Conservation (phyloP, 2,888 invertebrate genomes). For the Mechanitis mazaeus region DNA sequence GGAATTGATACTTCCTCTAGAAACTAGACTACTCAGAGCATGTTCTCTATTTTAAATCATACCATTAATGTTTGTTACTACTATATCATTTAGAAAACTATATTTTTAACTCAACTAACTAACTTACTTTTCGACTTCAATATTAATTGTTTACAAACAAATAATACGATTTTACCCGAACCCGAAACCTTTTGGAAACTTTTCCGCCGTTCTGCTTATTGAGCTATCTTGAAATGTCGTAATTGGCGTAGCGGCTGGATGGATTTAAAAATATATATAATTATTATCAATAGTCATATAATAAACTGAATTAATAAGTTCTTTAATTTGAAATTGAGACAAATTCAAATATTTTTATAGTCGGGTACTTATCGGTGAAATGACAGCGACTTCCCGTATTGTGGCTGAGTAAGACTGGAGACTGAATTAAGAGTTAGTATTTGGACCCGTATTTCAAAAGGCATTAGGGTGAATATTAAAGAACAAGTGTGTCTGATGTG, state of each 20-base stretch:
- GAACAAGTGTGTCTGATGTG: constrained; percentile 4
- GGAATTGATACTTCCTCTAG: constrained; percentile 33
- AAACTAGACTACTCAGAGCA: constrained; percentile 31
- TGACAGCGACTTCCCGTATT: constrained; percentile 35
- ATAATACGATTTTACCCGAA: no score
- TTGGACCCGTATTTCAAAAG: background rate
- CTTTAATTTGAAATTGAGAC: constrained; percentile 11
- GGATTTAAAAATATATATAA: no score
- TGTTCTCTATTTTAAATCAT: constrained; percentile 30
- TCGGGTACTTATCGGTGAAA: constrained; percentile 24
- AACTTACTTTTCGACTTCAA: no score
- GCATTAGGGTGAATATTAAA: constrained; percentile 15
- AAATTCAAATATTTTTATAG: constrained; percentile 19
- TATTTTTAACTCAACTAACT: background rate
- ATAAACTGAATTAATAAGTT: background rate
- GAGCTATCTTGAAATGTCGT: no score
- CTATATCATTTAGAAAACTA: constrained; percentile 5
- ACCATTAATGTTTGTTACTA: background rate
- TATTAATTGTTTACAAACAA: no score
- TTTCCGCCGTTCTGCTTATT: no score
- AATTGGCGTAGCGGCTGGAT: no score
- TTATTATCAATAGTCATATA: no score
- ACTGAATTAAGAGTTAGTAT: constrained; percentile 2
- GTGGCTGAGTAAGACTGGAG: constrained; percentile 24
- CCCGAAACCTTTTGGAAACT: no score